Percentiles rank a stretch among this genome's conserved stretches.
These are phyloP conservation scores for Glomeris maerens DNA, from an alignment of 1,140 invertebrate genomes.

Conservation along the genomic window DNA sequence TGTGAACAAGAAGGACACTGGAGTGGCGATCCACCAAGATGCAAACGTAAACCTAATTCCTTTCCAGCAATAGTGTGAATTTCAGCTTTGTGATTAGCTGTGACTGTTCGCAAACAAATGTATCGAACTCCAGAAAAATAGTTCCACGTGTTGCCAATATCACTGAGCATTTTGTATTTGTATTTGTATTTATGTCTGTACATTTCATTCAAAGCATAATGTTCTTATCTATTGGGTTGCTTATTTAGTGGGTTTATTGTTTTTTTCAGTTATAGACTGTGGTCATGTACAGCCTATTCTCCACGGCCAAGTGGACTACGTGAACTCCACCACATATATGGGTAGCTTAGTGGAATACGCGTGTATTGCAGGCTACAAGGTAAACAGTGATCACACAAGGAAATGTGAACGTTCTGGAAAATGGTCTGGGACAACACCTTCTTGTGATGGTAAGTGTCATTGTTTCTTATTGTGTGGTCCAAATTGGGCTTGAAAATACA, in stretches of 20 bases:
- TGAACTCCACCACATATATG: slow-evolving; percentile 59
- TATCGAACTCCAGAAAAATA: no score
- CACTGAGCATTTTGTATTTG: neutral
- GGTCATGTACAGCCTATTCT: slow-evolving; percentile 61
- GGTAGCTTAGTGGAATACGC: slow-evolving; percentile 61
- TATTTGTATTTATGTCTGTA: neutral
- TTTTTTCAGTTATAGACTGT: slow-evolving; percentile 68
- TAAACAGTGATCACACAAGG: slow-evolving; percentile 48
- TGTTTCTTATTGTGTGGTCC: no score
- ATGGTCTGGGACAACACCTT: slow-evolving; percentile 69
- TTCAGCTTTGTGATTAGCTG: no score
- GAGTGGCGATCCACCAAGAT: slow-evolving; percentile 59
- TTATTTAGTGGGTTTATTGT: neutral
- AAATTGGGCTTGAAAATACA: slow-evolving; percentile 6
- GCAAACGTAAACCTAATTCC: slow-evolving; percentile 47
- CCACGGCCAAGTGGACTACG: slow-evolving; percentile 62
- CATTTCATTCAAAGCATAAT: no score
- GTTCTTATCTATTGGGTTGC: neutral
- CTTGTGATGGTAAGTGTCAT: slow-evolving; percentile 58
- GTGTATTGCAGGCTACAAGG: slow-evolving; percentile 61
- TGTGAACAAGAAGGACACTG: slow-evolving; percentile 64
- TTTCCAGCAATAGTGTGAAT: neutral
- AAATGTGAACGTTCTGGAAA: slow-evolving; percentile 55
- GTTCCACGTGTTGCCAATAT: no score
- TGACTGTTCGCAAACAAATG: no score